Percentiles rank a stretch among this genome's conserved stretches.
Conservation (phyloP, 1,140 invertebrate species). For the Adoxophyes honmai region DNA sequence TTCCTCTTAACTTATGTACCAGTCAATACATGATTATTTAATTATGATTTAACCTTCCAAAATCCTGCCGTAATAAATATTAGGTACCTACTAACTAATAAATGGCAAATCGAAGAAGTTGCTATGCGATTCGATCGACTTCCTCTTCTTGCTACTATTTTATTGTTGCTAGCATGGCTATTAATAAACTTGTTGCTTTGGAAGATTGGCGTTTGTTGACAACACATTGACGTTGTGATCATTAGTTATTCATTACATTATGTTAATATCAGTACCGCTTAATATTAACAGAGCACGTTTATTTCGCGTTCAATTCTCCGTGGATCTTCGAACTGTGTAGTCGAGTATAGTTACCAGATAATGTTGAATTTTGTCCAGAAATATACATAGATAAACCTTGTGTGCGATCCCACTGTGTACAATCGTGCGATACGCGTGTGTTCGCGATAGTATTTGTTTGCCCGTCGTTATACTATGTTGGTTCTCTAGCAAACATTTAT, state of each 20-base stretch:
- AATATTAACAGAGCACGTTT: neutral
- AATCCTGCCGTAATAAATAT: no score
- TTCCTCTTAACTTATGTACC: no score
- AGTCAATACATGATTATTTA: no score
- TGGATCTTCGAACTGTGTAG: neutral
- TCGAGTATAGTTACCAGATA: neutral
- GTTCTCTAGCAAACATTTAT: constrained; percentile 25
- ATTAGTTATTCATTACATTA: constrained; percentile 4
- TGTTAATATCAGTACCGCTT: neutral
- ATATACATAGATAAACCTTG: constrained; percentile 33
- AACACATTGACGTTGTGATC: neutral
- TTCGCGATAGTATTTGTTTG: constrained; percentile 48
- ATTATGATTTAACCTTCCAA: no score
- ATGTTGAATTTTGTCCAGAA: constrained; percentile 20
- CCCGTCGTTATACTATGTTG: constrained; percentile 40
- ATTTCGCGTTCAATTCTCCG: neutral
- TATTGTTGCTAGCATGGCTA: no score
- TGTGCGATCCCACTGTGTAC: constrained; percentile 30
- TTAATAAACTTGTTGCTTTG: neutral
- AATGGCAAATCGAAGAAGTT: no score
- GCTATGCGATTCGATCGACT: no score
- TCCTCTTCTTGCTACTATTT: no score
- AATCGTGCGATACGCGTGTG: constrained; percentile 44
- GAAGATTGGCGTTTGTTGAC: no score
- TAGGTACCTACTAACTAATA: no score